Conservation (phyloP, 2,113 vertebrate genomes). For the Catharus fuscescens region DNA sequence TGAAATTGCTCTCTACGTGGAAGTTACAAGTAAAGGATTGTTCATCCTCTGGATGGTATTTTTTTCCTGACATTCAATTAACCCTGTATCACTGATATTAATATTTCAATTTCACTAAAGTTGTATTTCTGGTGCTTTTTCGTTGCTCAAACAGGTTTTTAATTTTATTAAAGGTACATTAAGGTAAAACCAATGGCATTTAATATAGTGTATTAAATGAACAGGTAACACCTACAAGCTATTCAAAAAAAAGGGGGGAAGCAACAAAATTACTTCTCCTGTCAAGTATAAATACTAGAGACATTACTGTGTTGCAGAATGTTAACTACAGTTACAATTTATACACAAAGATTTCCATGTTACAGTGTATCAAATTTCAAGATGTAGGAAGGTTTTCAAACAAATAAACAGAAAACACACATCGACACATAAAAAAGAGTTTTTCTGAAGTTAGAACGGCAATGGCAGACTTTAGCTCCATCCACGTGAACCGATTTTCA, state of each 20-base stretch:
- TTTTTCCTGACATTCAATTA: constrained; percentile 65
- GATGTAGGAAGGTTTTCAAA: constrained; percentile 22
- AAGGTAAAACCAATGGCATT: constrained; percentile 22
- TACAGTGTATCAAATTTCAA: neutral
- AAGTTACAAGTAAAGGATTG: constrained; percentile 26
- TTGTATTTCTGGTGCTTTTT: constrained; percentile 35
- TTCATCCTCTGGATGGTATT: constrained; percentile 23
- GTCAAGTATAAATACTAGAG: constrained; percentile 48
- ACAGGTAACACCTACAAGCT: constrained; percentile 49
- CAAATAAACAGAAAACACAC: neutral
- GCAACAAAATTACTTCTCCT: constrained; percentile 52
- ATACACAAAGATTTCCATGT: constrained; percentile 16
- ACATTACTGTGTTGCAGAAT: constrained; percentile 25
- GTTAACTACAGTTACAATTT: constrained; percentile 50
- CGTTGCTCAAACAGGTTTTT: constrained; percentile 25
- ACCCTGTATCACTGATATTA: constrained; percentile 51
- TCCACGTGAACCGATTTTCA: neutral
- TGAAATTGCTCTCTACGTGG: constrained; percentile 18
- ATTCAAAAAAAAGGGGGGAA: neutral
- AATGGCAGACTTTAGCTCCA: constrained; percentile 1
- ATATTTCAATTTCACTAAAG: constrained; percentile 36
- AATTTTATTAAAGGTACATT: constrained; percentile 9
- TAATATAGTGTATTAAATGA: constrained; percentile 33
- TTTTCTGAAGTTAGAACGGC: neutral
- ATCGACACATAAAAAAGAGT: neutral